These are phyloP conservation scores for Sinocyclocheilus grahami DNA, from an alignment of 2,113 vertebrate genomes.

Conservation along the genomic window DNA sequence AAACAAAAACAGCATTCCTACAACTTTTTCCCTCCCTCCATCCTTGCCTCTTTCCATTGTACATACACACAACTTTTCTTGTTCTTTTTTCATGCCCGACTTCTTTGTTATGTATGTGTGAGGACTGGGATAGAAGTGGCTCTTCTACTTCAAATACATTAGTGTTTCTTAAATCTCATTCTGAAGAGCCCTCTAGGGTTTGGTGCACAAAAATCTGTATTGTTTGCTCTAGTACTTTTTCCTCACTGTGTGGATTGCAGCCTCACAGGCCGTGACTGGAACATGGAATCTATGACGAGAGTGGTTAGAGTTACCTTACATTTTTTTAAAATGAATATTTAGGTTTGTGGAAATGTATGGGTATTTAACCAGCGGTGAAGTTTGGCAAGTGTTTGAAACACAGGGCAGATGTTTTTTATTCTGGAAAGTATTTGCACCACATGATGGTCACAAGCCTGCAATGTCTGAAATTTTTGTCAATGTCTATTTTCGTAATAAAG, in stretches of 20 bases:
- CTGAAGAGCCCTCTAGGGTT: too few relatives aligned
- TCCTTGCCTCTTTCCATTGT: conserved; percentile 8
- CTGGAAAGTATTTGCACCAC: conserved; percentile 12
- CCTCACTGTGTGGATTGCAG: not conserved
- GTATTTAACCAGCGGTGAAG: not conserved
- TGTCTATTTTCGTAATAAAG: conserved; percentile 10
- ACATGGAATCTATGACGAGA: not conserved
- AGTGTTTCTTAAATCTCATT: too few relatives aligned
- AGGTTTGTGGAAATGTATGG: not conserved
- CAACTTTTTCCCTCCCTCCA: conserved; percentile 13
- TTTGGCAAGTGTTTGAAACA: conserved; percentile 6
- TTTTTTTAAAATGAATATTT: conserved; percentile 7
- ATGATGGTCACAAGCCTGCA: conserved; percentile 11
- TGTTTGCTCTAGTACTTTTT: too few relatives aligned
- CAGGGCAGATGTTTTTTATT: not conserved
- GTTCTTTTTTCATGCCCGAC: not conserved
- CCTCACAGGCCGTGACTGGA: not conserved
- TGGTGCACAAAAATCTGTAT: too few relatives aligned
- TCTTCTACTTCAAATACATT: not conserved
- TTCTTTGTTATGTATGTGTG: not conserved
- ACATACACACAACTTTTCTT: not conserved
- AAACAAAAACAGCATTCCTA: conserved; percentile 4
- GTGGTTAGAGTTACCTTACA: not conserved
- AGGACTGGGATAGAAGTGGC: not conserved
- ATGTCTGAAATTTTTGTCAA: not conserved